Base-by-base conservation (phyloP, 1,140 invertebrate species). In the Carposina sasakii region DNA sequence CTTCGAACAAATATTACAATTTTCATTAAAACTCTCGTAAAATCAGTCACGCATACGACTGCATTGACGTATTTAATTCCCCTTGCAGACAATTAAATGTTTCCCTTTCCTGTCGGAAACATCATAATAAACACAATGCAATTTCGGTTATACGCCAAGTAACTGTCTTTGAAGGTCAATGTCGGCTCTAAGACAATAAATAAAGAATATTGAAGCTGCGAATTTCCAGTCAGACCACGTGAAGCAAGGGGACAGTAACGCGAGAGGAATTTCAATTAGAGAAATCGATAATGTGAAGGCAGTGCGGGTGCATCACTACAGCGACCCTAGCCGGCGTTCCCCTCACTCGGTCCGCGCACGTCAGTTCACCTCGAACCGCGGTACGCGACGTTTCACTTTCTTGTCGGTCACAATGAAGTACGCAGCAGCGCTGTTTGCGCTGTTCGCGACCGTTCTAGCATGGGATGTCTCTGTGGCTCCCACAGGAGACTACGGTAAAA, bases 401-500 rank as follows among this genome's bases (percentile, higher is more conserved):
- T 46, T 39, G n/a, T 43, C 55, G 68, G 42, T n/a, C 33, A 16
- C 3, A 17, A 13, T 8, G 20, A 83, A 78, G 75, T 71, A 47
- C 41, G 43, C 62, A 45, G 67, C 65, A 54, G 67, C 71, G 67
- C 66, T 78, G 39, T 56, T 68, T 48, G 72, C 72, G 73, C 68
- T 81, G 64, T 60, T 74, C 34, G 56, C 69, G 40, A 48, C 67
- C 53, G 60, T 58, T 23, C 30, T 54, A 42, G 68, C 70, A 24
- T 54, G 52, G 19, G 70, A 81, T 33, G 44, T 64, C 0, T 59
- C 64, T 15, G 47, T 62, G 20, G 78, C 91, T 8, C n/a, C n/a
- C n/a, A n/a, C n/a, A n/a, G n/a, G n/a, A n/a, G 90, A 92, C 61
- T 55, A 79, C 28, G 54, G 89, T 42, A 86, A 91, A 22, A n/a